A percentile compares a stretch with the other conserved stretches of the same genome.
Evolutionary conservation across 2,113 vertebrate genomes (phyloP).

Genomic region (Emydocephalus ijimae): DNA sequence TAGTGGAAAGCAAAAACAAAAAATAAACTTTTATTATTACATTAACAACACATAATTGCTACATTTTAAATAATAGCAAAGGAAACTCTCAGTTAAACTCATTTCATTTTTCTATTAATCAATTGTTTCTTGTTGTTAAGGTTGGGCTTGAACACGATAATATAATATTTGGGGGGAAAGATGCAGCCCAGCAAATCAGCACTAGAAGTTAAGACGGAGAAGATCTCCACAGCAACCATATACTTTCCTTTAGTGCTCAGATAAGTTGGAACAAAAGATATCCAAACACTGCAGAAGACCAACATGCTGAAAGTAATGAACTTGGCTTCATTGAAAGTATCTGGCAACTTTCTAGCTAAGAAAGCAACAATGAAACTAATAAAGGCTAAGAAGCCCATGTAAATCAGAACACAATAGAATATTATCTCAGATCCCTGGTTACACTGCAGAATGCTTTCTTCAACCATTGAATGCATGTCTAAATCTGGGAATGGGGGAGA

Average conservation of each 20-base stretch:
- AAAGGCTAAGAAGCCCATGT: background rate
- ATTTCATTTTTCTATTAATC: background rate
- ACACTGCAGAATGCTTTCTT: background rate
- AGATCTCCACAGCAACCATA: background rate
- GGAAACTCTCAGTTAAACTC: background rate
- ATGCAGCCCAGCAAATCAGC: background rate
- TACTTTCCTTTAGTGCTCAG: background rate
- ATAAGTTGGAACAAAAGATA: background rate
- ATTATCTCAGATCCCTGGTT: background rate
- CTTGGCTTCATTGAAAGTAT: background rate
- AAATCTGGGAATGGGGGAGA: background rate
- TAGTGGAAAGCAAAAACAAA: background rate
- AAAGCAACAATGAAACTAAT: background rate
- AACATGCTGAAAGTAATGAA: background rate
- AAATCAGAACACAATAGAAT: background rate
- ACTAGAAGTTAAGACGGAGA: background rate
- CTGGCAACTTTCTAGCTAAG: background rate
- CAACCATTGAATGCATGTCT: background rate
- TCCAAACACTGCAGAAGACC: background rate
- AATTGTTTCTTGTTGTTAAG: background rate
- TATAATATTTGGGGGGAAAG: background rate
- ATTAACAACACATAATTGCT: background rate
- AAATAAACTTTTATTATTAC: background rate
- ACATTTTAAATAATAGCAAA: background rate
- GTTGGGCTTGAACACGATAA: background rate